Conservation (phyloP, 2,113 vertebrate genomes). For the Macquaria ambigua region DNA sequence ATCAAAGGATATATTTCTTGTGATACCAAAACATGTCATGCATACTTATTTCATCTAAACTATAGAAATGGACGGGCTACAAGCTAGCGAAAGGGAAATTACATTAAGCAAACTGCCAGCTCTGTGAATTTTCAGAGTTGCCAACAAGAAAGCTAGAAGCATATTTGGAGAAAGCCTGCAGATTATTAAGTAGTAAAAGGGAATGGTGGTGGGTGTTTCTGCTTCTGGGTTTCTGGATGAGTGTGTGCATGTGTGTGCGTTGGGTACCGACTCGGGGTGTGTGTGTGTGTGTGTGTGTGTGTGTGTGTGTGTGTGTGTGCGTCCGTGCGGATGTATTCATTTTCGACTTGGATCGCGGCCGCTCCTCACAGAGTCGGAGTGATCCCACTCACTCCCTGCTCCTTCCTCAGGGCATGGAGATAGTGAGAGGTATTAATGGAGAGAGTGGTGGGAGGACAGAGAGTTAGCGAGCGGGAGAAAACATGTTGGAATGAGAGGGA, state of each 20-base stretch:
- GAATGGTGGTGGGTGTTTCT: constrained; percentile 59
- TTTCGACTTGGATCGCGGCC: constrained; percentile 50
- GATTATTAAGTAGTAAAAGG: constrained; percentile 47
- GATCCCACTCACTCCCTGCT: constrained; percentile 69
- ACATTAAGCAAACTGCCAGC: constrained; percentile 29
- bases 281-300: constrained; percentile 15
- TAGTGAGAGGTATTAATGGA: constrained; percentile 63
- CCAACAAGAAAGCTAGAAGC: constrained; percentile 40
- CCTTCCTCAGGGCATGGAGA: constrained; percentile 63
- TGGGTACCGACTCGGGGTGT: neutral
- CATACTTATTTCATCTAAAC: constrained; percentile 19
- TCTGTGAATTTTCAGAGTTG: constrained; percentile 29
- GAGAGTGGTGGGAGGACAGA: constrained; percentile 66
- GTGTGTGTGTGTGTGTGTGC: constrained; percentile 7
- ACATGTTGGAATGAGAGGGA: constrained; percentile 12
- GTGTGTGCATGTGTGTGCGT: neutral
- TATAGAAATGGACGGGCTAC: neutral
- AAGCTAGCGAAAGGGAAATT: constrained; percentile 23
- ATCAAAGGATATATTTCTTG: constrained; percentile 10
- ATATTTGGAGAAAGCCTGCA: constrained; percentile 53
- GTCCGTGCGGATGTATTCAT: constrained; percentile 37
- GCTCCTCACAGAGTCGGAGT: constrained; percentile 33
- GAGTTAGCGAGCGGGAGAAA: neutral
- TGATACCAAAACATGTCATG: neutral
- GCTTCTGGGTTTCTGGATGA: constrained; percentile 39